These are phyloP conservation scores for Apodemia duryi DNA, from an alignment of 2,888 invertebrate species.

Conservation along the genomic window DNA sequence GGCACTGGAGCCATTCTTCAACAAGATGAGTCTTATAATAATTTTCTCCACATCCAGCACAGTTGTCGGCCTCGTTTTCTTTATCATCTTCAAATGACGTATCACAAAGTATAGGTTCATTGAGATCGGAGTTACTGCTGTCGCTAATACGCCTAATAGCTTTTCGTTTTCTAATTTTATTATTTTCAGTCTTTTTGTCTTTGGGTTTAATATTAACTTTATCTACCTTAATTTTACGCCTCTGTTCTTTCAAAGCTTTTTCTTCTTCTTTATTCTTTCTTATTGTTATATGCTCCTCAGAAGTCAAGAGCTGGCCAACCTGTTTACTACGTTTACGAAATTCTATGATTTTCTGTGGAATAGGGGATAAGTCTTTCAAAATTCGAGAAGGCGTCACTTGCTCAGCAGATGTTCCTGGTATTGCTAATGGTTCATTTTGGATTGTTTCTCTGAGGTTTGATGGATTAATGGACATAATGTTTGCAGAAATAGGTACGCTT, in stretches of 20 bases:
- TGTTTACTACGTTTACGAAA: constrained; percentile 26
- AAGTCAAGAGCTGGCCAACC: constrained; percentile 26
- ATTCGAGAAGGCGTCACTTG: constrained; percentile 23
- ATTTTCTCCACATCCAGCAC: background rate
- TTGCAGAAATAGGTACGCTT: background rate
- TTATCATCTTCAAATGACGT: background rate
- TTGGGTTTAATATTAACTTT: background rate
- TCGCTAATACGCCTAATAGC: constrained; percentile 1
- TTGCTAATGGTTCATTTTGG: background rate
- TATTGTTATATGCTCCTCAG: constrained; percentile 22
- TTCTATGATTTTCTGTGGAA: constrained; percentile 26
- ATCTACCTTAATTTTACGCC: background rate
- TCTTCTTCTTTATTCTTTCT: constrained; percentile 21
- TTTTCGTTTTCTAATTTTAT: constrained; percentile 1
- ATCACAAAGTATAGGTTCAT: background rate
- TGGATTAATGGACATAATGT: background rate
- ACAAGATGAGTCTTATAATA: background rate
- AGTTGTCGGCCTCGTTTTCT: background rate
- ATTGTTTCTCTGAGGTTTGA: background rate
- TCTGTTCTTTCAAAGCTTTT: background rate
- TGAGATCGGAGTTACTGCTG: background rate
- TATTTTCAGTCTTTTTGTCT: background rate
- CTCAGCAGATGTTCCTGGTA: background rate
- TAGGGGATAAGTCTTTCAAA: constrained; percentile 24
- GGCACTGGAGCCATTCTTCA: background rate